Evolutionary conservation across 2,888 invertebrate species (phyloP), one percentile per base, ranked within the genome.

Genomic region (Cartodere bifasciata): DNA sequence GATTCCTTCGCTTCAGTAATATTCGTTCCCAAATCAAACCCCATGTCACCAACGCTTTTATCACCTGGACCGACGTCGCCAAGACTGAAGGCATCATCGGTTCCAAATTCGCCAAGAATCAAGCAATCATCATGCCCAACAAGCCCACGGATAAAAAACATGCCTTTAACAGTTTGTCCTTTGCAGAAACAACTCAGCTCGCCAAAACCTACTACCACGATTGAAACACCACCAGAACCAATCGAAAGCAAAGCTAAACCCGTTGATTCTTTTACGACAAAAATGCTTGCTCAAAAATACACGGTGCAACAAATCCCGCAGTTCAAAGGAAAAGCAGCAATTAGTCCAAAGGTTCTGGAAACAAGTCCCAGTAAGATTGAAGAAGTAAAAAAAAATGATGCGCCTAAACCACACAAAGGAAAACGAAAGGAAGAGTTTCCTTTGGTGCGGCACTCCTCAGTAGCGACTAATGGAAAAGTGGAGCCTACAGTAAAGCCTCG

Each of bases 1-100:
- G 90, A 91, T 51, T 88, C 87, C 57, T 87, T 90, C 52, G 87
- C 88, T 34, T 88, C 88, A 39, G 90, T 91, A 25, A 90, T 91
- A 50, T 88, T 80, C 53, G 80, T 88, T 48, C 87, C 88, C 32
- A 86, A 84, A 61, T 75, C 82, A 28, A 82, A 83, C 46, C 70
- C 71, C 23, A 58, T 72, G 46, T 72, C 73, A n/a, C 72, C 72
- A 1, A 69, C 70, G 6, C 65, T 68, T 6, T 52, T 70, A 35
- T 70, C 72, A 3, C 72, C 73, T 12, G 73, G 71, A 29, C 72
- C 73, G 7, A 71, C 71, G 13, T 72, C 72, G 2, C 70, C 72
- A 20, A 62, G 71, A 36, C 52, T 75, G 37, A 73, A 70, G 58
- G 72, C 72, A 35, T 71, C 75, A 14, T 79, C 82, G 42, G 78